Evolutionary conservation across 2,888 invertebrate species (phyloP).

Genomic region (Drosophila ustulata): DNA sequence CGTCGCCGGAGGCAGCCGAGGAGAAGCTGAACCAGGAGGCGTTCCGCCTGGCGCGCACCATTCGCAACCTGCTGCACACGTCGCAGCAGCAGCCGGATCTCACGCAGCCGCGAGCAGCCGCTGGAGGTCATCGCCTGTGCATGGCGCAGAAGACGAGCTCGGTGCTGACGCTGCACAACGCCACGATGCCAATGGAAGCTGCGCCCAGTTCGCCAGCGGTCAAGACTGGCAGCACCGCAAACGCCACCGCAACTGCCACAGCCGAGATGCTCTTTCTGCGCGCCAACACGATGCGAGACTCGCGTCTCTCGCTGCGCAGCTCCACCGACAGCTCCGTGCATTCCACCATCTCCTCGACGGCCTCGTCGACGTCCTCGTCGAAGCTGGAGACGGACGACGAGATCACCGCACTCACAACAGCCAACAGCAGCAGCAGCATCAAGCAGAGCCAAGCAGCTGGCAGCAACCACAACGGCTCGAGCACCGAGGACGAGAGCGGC

Average conservation of each 20-base stretch:
- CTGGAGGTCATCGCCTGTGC: constrained; percentile 59
- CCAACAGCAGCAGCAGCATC: constrained; percentile 38
- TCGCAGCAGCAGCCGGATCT: constrained; percentile 88
- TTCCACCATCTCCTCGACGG: constrained; percentile 83
- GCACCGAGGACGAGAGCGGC: constrained; percentile 92
- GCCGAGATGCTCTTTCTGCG: constrained; percentile 83
- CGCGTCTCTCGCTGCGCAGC: constrained; percentile 84
- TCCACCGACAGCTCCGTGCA: constrained; percentile 85
- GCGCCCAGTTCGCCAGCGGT: constrained; percentile 13
- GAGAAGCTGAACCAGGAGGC: constrained; percentile 89
- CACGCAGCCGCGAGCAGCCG: constrained; percentile 62
- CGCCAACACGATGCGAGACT: constrained; percentile 83
- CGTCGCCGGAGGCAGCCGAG: constrained; percentile 86
- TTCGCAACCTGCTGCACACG: constrained; percentile 88
- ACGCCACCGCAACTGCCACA: constrained; percentile 47
- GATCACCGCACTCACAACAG: constrained; percentile 28
- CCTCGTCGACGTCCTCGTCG: constrained; percentile 80
- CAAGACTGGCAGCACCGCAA: constrained; percentile 18
- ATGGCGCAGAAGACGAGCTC: constrained; percentile 60
- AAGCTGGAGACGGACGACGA: constrained; percentile 84
- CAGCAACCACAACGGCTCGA: constrained; percentile 69
- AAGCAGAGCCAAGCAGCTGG: constrained; percentile 49
- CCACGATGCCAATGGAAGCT: constrained; percentile 46
- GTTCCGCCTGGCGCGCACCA: constrained; percentile 88
- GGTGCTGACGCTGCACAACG: constrained; percentile 67